Evolutionary conservation across 2,113 vertebrate species (phyloP).

Genomic region (Piprites chloris): DNA sequence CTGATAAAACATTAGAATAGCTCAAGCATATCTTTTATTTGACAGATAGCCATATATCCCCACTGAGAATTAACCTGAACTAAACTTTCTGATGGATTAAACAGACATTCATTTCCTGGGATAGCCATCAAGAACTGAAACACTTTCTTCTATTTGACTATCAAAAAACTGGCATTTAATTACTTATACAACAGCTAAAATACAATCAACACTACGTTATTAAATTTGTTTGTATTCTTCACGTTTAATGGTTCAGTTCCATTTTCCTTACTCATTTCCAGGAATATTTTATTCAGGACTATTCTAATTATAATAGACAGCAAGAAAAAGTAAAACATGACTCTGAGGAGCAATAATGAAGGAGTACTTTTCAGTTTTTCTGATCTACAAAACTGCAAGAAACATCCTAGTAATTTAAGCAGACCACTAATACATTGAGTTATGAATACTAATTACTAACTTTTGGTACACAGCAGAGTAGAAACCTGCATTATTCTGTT

Average conservation of each 20-base stretch:
- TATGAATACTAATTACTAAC: not conserved
- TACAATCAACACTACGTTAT: not conserved
- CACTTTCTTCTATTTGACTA: not conserved
- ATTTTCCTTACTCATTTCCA: not conserved
- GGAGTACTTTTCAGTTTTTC: not conserved
- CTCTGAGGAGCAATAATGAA: not conserved
- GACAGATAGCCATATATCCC: slow-evolving; percentile 72
- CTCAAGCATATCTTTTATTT: slow-evolving; percentile 66
- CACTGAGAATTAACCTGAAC: slow-evolving; percentile 66
- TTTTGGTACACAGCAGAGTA: not conserved
- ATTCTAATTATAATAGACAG: not conserved
- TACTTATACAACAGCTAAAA: slow-evolving; percentile 44
- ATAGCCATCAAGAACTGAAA: slow-evolving; percentile 26
- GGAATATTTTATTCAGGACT: not conserved
- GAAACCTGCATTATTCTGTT: not conserved
- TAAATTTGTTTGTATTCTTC: not conserved
- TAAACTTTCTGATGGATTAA: slow-evolving; percentile 75
- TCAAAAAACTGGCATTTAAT: slow-evolving; percentile 43
- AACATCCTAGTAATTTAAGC: not conserved
- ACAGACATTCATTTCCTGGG: slow-evolving; percentile 73
- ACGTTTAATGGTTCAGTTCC: not conserved
- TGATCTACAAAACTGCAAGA: not conserved
- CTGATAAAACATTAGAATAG: slow-evolving; percentile 70
- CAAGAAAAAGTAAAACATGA: not conserved
- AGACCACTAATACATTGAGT: not conserved